Percentiles rank a stretch among this genome's conserved stretches.
These are phyloP conservation scores for Seira sanloemensis DNA, from an alignment of 2,888 invertebrate species.

Conservation along the genomic window DNA sequence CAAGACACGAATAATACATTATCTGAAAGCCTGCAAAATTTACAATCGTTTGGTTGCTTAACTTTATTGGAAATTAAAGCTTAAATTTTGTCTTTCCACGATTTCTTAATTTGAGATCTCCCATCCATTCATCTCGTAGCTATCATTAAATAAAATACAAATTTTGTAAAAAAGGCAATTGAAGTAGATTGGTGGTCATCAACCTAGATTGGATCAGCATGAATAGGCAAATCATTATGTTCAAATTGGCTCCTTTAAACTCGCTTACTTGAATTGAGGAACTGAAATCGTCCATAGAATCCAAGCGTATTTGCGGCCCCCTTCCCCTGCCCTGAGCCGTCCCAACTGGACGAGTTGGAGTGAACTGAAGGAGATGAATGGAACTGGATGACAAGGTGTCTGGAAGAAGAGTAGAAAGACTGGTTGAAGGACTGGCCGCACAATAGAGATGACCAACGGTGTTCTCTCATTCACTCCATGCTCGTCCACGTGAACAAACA, in stretches of 20 bases:
- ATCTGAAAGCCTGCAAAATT: no score
- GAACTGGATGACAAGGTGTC: constrained; percentile 85
- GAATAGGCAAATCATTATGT: no score
- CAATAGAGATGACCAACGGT: constrained; percentile 83
- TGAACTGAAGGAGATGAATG: constrained; percentile 77
- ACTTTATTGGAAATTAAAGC: no score
- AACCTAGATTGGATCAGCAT: neutral
- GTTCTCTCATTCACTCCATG: constrained; percentile 84
- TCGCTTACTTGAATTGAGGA: constrained; percentile 71
- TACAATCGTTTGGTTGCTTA: no score
- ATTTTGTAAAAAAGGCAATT: no score
- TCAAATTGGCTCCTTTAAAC: neutral
- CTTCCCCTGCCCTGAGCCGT: no score
- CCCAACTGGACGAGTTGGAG: constrained; percentile 20
- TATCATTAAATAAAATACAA: no score
- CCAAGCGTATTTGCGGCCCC: constrained; percentile 17
- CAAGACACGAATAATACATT: no score
- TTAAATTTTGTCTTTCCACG: no score
- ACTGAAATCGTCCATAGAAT: constrained; percentile 70
- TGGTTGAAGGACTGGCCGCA: constrained; percentile 85
- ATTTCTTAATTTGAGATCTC: no score
- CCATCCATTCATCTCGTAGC: no score
- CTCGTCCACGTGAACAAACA: constrained; percentile 84
- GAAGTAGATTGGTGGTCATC: neutral
- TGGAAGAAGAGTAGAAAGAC: constrained; percentile 85